A percentile compares a stretch with the other conserved stretches of the same genome.
Evolutionary conservation across 2,797 vertebrate species (phyloP).

Genomic region (Lates japonicus): DNA sequence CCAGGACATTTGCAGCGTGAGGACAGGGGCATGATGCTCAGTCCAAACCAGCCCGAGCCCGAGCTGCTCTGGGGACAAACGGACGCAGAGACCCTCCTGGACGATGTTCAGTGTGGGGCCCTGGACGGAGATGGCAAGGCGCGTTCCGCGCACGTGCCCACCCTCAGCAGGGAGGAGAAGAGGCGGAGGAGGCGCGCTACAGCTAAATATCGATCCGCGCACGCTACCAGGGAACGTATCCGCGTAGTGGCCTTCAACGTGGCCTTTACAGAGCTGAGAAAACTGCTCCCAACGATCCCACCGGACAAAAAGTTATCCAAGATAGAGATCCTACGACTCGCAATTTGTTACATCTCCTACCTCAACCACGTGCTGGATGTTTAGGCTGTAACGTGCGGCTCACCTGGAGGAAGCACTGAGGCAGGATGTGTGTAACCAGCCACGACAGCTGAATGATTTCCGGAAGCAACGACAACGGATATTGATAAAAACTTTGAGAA

Average conservation of each 20-base stretch:
- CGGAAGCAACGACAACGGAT: background rate
- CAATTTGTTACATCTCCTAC: slow-evolving; percentile 92
- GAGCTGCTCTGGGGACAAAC: slow-evolving; percentile 87
- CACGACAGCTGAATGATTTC: background rate
- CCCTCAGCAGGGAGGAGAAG: slow-evolving; percentile 89
- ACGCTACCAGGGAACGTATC: slow-evolving; percentile 90
- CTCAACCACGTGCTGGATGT: slow-evolving; percentile 90
- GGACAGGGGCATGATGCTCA: slow-evolving; percentile 90
- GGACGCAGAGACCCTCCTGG: slow-evolving; percentile 85
- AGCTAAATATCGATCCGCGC: slow-evolving; percentile 88
- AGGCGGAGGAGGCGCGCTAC: slow-evolving; percentile 87
- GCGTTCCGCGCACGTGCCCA: slow-evolving; percentile 76
- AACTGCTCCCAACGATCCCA: slow-evolving; percentile 89
- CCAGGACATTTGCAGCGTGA: slow-evolving; percentile 1
- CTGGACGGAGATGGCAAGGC: slow-evolving; percentile 74
- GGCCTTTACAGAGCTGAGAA: slow-evolving; percentile 89
- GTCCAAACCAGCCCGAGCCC: slow-evolving; percentile 88
- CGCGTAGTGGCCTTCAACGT: slow-evolving; percentile 91
- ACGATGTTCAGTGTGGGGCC: slow-evolving; percentile 81
- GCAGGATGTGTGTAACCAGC: background rate
- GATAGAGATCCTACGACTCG: slow-evolving; percentile 91
- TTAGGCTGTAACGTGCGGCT: slow-evolving; percentile 56
- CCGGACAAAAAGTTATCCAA: slow-evolving; percentile 92
- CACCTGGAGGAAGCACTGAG: background rate
- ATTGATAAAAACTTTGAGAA: background rate